A percentile compares a stretch with the other conserved stretches of the same genome.
Conservation (phyloP, 2,113 vertebrate genomes). For the Centropus bengalensis region DNA sequence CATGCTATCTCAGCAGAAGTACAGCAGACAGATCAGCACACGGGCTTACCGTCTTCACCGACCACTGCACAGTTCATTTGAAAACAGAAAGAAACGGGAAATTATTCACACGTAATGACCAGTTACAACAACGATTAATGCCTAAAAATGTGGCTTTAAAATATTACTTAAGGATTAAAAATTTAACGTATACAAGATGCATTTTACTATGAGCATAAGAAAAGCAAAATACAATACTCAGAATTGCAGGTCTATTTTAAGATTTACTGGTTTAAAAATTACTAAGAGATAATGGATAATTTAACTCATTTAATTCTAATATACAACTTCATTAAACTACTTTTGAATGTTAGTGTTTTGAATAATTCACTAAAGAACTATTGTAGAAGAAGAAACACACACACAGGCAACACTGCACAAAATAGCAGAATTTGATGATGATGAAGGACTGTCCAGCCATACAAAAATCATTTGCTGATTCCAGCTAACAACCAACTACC, state of each 20-base stretch:
- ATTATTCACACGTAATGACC: conserved; percentile 78
- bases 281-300: conserved; percentile 48
- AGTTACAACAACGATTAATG: conserved; percentile 59
- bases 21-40: conserved; percentile 82
- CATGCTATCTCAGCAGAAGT: conserved; percentile 73
- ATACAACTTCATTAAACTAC: neutral
- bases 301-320: neutral
- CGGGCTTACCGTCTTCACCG: conserved; percentile 92
- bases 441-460: conserved; percentile 20
- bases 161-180: neutral
- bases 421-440: conserved; percentile 56
- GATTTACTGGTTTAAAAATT: conserved; percentile 37
- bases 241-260: conserved; percentile 46
- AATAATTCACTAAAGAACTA: neutral
- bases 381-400: conserved; percentile 25
- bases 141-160: neutral
- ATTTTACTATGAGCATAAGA: conserved; percentile 54
- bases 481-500: neutral
- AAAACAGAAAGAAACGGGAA: conserved; percentile 86
- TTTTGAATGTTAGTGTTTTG: neutral
- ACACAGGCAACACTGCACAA: conserved; percentile 43
- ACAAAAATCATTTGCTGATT: neutral
- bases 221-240: conserved; percentile 33
- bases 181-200: neutral
- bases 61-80: conserved; percentile 91